Evolutionary conservation across 2,888 invertebrate genomes (phyloP), one percentile per base, ranked within the genome.

Genomic region (Brenthis ino): DNA sequence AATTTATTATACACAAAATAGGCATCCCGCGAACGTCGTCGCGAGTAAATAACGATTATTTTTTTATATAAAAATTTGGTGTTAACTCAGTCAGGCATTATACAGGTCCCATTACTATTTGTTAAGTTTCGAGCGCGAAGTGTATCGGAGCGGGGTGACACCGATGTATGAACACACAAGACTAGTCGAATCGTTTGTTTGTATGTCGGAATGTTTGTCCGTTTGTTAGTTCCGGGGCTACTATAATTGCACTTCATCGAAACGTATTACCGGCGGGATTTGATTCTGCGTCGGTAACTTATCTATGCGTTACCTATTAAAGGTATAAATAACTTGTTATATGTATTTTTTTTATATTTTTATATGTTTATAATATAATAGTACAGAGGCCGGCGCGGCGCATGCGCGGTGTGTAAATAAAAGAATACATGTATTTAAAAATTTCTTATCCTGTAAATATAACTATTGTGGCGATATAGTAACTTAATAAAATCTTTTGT

Each of bases 61-160:
- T n/a, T 50, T 60, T 79, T 72, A 73, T 82, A 84, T 83, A 81
- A 82, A 81, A 86, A 86, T 86, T 89, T 89, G 88, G 89, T 89
- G 88, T 89, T 86, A 81, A 80, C 81, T 88, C 88, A 88, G 87
- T 89, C 88, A 85, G 81, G 84, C 83, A 82, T 82, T 83, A 82
- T 82, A 86, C 86, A 86, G 87, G 88, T 88, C 88, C 87, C 88
- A 84, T 86, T 81, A 81, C 80, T 71, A 72, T 74, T 48, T 37
- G 6, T 47, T 74, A 73, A 65, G 65, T 71, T 74, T 80, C 75
- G 80, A 79, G 78, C 77, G 80, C 79, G 79, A 75, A 77, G 76
- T 70, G 75, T 77, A 77, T 76, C 43, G 43, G 54, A 63, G 43
- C 20, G 53, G 53, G 28, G 76, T 68, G 74, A 80, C 77, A 65